Evolutionary conservation across 1,140 invertebrate species (phyloP), one percentile per base, ranked within the genome.

Genomic region (Saccostrea cuccullata): DNA sequence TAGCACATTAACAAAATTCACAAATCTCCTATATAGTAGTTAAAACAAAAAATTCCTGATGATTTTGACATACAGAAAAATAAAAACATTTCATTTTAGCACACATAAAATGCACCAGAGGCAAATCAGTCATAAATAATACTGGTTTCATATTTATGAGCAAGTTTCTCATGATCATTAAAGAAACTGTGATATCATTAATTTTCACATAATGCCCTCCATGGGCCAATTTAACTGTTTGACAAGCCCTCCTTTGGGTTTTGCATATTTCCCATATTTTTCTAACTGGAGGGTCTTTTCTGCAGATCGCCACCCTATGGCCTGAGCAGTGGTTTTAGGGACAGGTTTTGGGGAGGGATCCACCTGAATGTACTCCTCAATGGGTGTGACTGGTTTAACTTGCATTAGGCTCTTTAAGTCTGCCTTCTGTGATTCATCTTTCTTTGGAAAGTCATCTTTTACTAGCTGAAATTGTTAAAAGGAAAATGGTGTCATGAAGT

Each of bases 171-270:
- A 77, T 26, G 23, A 36, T 36, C 17, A 64, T 1, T 47, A 20
- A 64, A 20, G n/a, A 64, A 64, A 64, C 58, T 64, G 17, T 6
- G n/a, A 64, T 20, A 64, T 60, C 58, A 13, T 64, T n/a, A 64
- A 64, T n/a, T 15, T 26, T 77, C 26, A 77, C 11, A 77, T 36
- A 77, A 95, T 92, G 17, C 92, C 93, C 73, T 95, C 94, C 23
- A 85, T 82, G 82, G 94, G 94, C 94, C 94, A 95, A 84, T 94
- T 94, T n/a, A 95, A 90, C 84, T 94, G 94, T 84, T 92, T 92
- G 9, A 95, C 90, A 30, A 95, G 90, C 20, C 92, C 92, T 23
- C 94, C 94, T 91, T 93, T 94, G 20, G 92, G 92, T 82, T 92
- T 92, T 11, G 93, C 92, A 87, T 94, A 94, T 86, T 90, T 91